Percentiles rank a stretch among this genome's conserved stretches.
phyloP scores from a whole-genome alignment of 2,797 vertebrate species.

The Simalia tracyae region DNA sequence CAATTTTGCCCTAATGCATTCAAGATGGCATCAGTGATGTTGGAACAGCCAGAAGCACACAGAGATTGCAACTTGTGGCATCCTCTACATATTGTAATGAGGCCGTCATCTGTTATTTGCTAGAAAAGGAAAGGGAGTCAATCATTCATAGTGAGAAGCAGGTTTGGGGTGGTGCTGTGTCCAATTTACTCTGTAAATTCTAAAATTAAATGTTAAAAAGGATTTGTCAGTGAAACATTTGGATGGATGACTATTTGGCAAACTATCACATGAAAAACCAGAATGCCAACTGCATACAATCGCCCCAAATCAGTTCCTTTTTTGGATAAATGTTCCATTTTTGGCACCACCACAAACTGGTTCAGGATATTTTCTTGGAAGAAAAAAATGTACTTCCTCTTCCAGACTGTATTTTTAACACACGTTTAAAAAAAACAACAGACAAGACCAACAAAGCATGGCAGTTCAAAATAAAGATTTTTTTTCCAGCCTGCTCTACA shows the following conservation, averaged over 20 bases:
- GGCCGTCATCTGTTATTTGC: conserved; percentile 98
- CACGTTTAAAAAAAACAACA: background rate
- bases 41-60: conserved; percentile 95
- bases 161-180: background rate
- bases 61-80: conserved; percentile 95
- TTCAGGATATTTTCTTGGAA: background rate
- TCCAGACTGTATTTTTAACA: background rate
- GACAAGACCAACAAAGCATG: background rate
- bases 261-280: background rate
- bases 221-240: background rate
- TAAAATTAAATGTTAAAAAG: background rate
- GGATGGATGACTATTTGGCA: background rate
- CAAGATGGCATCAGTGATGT: conserved; percentile 96
- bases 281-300: background rate
- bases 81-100: conserved; percentile 97
- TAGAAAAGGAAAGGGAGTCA: conserved; percentile 65
- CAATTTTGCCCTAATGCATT: conserved; percentile 97
- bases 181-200: background rate
- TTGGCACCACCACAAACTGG: conserved; percentile 12
- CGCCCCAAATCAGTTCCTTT: background rate
- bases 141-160: background rate
- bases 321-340: conserved; percentile 3
- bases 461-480: background rate
- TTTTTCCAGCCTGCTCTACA: conserved; percentile 5
- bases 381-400: background rate